A percentile compares a stretch with the other conserved stretches of the same genome.
These are phyloP conservation scores for Larimichthys crocea DNA, from an alignment of 2,113 vertebrate genomes.

Conservation along the genomic window DNA sequence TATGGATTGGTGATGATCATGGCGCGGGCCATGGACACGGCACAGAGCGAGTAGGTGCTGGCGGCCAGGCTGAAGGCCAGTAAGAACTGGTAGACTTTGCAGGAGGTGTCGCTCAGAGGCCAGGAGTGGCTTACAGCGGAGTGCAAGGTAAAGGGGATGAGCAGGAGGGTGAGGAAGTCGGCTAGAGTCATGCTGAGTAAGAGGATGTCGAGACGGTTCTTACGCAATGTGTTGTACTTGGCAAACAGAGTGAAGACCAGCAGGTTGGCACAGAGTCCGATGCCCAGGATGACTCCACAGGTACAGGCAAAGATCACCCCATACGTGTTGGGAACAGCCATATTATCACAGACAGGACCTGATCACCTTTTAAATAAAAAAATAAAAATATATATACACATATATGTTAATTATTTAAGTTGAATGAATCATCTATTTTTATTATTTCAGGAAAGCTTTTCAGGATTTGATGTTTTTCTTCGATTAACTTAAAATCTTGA, in stretches of 20 bases:
- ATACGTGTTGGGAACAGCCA: slow-evolving; percentile 73
- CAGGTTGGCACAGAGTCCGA: slow-evolving; percentile 83
- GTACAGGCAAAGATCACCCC: slow-evolving; percentile 82
- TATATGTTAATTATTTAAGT: too few species aligned
- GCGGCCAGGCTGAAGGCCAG: slow-evolving; percentile 82
- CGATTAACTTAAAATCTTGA: neutral
- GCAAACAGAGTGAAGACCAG: slow-evolving; percentile 85
- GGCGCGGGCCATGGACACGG: slow-evolving; percentile 81
- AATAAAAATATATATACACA: neutral
- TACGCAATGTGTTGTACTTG: slow-evolving; percentile 80
- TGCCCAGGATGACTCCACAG: slow-evolving; percentile 81
- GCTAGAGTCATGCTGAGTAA: slow-evolving; percentile 84
- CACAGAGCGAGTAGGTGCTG: slow-evolving; percentile 86
- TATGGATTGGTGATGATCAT: slow-evolving; percentile 81
- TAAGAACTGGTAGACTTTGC: slow-evolving; percentile 86
- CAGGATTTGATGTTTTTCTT: neutral
- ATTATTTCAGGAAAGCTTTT: neutral
- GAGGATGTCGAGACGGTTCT: slow-evolving; percentile 83
- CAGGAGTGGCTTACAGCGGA: slow-evolving; percentile 79
- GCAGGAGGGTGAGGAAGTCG: slow-evolving; percentile 83
- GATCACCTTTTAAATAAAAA: slow-evolving; percentile 45
- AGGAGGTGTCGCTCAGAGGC: slow-evolving; percentile 80
- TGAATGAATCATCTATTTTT: neutral
- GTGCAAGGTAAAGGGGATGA: slow-evolving; percentile 83
- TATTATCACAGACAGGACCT: slow-evolving; percentile 38